These are phyloP conservation scores for Sphaerophoria taeniata DNA, from an alignment of 2,888 invertebrate genomes.

Conservation along the genomic window DNA sequence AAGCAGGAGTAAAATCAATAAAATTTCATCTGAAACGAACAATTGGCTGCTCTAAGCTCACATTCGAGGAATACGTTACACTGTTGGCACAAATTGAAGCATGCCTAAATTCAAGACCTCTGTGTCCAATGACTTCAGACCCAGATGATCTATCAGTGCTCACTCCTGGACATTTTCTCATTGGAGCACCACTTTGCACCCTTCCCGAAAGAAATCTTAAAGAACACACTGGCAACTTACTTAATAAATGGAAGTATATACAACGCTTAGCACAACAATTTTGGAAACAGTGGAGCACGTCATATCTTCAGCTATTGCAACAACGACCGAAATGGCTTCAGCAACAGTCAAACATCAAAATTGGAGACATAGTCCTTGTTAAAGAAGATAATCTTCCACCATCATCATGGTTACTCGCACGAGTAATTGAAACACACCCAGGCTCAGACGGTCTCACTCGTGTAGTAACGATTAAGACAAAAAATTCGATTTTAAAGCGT, in stretches of 20 bases:
- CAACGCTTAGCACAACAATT: constrained; percentile 50
- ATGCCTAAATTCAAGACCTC: constrained; percentile 76
- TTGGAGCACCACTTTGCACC: too few relatives aligned
- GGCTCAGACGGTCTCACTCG: too few relatives aligned
- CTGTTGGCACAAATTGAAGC: constrained; percentile 76
- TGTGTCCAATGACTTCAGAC: constrained; percentile 69
- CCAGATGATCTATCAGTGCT: constrained; percentile 46
- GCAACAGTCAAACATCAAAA: too few relatives aligned
- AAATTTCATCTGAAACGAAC: constrained; percentile 76
- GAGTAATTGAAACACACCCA: too few relatives aligned
- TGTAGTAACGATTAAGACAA: too few relatives aligned
- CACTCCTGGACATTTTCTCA: too few relatives aligned
- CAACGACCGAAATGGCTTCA: too few relatives aligned
- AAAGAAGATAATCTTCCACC: too few relatives aligned
- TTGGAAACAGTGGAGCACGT: constrained; percentile 60
- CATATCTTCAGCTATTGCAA: too few relatives aligned
- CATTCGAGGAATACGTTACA: constrained; percentile 76
- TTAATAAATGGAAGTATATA: constrained; percentile 15
- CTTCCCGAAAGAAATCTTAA: constrained; percentile 9
- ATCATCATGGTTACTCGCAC: too few relatives aligned
- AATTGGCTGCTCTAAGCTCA: constrained; percentile 74
- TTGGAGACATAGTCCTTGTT: too few relatives aligned
- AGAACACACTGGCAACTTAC: neutral
- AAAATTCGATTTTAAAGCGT: too few relatives aligned
- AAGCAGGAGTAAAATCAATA: constrained; percentile 66